Base-by-base conservation (phyloP, 2,797 vertebrate genomes). In the Chaetodon trifasciatus region DNA sequence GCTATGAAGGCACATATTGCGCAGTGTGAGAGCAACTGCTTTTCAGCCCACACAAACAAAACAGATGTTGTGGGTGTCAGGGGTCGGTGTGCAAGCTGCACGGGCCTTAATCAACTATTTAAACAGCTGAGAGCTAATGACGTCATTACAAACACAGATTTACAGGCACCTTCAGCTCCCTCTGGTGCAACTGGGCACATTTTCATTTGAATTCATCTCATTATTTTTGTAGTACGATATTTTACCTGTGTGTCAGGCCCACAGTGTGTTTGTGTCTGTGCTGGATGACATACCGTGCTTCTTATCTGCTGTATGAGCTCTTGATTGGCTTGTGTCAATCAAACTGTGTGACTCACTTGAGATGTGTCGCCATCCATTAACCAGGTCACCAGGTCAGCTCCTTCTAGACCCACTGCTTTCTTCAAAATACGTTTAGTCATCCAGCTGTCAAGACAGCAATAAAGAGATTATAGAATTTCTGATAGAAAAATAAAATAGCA, bases 1-100 rank as follows among this genome's bases (percentile, higher is more conserved):
- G 87, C 86, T 88, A 83, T 71, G 44, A 66, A 80, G 68, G 84
- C 86, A 82, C 86, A 86, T 87, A 87, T 87, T 87, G 88, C 76
- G 6, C 83, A 70, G 83, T 76, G 81, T 79, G 85, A 87, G 80
- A 88, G 81, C 82, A 73, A 88, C 84, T 83, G 87, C 71, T 86
- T 81, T 74, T 83, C 82, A 86, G 77, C 81, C 83, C 89, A 90
- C 88, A 84, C 84, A 86, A 91, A 85, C 85, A 86, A 90, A 89
- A 76, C 92, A 93, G 91, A 89, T 93, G 92, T 89, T 92, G 83
- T 32, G 71, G 76, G 88, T 81, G 87, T 90, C 89, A 86, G 84
- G 76, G 89, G 88, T 91, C 79, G 60, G 46, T 9, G 79, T 79
- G 86, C 86, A 84, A 84, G 88, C 90, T 89, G 88, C 84, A 86